These are phyloP conservation scores for Gobio gobio DNA, from an alignment of 2,113 vertebrate genomes.

Conservation along the genomic window DNA sequence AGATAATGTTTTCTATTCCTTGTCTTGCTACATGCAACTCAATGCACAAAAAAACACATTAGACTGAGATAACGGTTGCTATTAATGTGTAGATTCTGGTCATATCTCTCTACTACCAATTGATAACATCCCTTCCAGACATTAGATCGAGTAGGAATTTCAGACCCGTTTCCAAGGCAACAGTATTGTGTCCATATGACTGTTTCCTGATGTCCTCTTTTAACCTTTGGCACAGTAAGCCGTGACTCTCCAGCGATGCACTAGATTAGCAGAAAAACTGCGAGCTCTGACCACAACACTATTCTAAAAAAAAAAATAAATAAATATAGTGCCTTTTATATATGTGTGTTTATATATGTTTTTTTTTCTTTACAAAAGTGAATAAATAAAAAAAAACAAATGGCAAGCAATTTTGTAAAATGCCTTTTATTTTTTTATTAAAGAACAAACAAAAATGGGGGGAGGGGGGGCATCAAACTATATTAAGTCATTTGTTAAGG, in stretches of 20 bases:
- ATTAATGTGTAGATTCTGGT: background rate
- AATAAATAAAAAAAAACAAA: background rate
- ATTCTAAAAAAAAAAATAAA: background rate
- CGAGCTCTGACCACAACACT: background rate
- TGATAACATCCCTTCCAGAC: slow-evolving; percentile 13
- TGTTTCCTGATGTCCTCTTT: background rate
- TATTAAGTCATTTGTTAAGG: background rate
- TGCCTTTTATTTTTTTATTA: background rate
- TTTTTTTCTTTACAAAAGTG: no score
- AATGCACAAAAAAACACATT: background rate
- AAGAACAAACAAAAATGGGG: background rate
- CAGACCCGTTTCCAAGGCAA: background rate
- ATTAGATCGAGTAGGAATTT: background rate
- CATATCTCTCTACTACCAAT: slow-evolving; percentile 6
- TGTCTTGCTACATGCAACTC: background rate
- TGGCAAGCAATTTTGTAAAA: background rate
- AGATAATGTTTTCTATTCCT: background rate
- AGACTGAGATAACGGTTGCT: background rate
- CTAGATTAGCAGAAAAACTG: background rate
- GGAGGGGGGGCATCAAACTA: background rate
- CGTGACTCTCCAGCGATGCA: background rate
- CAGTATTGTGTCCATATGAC: background rate
- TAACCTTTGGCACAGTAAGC: background rate
- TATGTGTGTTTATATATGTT: no score
- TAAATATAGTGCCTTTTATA: background rate